Evolutionary conservation across 1,140 invertebrate genomes (phyloP).

Genomic region (Papilio polyxenes): DNA sequence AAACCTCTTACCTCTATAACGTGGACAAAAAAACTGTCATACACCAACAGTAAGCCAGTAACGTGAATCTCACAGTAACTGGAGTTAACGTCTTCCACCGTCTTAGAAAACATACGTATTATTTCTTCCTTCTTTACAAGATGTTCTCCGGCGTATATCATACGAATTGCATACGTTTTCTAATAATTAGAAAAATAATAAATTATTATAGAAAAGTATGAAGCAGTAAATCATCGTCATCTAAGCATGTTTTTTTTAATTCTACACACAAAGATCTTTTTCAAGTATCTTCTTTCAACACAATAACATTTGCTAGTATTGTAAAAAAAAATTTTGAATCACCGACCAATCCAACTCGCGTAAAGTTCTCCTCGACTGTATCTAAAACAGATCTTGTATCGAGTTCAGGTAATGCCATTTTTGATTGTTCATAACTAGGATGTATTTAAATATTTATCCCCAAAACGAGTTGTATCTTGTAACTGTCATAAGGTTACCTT

Average conservation of each 20-base stretch:
- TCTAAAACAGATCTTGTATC: slow-evolving; percentile 65
- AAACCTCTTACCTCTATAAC: slow-evolving; percentile 68
- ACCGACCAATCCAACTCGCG: slow-evolving; percentile 63
- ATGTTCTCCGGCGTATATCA: slow-evolving; percentile 75
- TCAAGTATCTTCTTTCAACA: no score
- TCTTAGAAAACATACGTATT: slow-evolving; percentile 57
- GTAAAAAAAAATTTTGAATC: slow-evolving; percentile 29
- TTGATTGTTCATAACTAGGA: neutral
- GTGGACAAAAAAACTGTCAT: slow-evolving; percentile 75
- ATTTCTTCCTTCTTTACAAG: slow-evolving; percentile 61
- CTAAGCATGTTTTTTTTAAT: neutral
- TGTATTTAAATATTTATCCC: slow-evolving; percentile 15
- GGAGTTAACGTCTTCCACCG: slow-evolving; percentile 64
- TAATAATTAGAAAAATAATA: slow-evolving; percentile 49
- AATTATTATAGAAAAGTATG: neutral
- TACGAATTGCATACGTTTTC: slow-evolving; percentile 74
- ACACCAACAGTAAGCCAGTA: slow-evolving; percentile 69
- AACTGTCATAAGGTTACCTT: slow-evolving; percentile 17
- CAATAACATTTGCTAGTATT: neutral
- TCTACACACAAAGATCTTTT: no score
- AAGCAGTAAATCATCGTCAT: neutral
- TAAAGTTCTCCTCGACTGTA: slow-evolving; percentile 74
- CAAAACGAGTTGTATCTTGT: neutral
- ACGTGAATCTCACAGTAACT: slow-evolving; percentile 71
- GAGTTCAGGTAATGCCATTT: slow-evolving; percentile 62